Evolutionary conservation across 1,140 invertebrate genomes (phyloP), one percentile per base, ranked within the genome.

Genomic region (Sesamia nonagrioides): DNA sequence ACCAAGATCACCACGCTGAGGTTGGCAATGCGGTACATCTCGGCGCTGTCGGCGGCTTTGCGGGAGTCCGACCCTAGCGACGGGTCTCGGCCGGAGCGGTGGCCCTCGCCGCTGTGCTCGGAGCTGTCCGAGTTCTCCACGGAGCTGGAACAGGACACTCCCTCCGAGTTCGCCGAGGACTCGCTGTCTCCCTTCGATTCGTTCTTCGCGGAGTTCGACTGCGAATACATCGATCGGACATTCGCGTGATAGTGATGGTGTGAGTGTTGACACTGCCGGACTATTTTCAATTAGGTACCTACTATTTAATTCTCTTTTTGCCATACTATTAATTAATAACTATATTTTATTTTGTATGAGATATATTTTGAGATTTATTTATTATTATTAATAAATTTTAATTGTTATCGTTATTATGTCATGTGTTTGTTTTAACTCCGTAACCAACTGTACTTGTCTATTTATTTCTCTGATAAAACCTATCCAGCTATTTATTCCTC

Each of bases 1-100:
- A 98, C 98, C 40, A 98, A 98, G 95, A 98, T 98, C 82, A 98
- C 98, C 6, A 98, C 98, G 2, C 94, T 98, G n/a, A 92, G 97
- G 9, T 92, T 98, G 66, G 98, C 98, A 6, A 98, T 98, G 96
- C 97, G 97, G 86, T 99, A 99, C 90, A 99, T 99, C 74, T 95
- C 96, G 18, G 97, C 96, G 15, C 89, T 97, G 40, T 91, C 94
- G 5, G 86, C 93, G 5, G 93, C 93, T 0, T 82, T 95, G 15
- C 80, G 91, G 18, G 92, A 92, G 17, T 42, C 86, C 54, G 82
- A 86, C 74, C 71, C 88, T 15, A 86, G 90, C 56, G 84, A 89
- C 40, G 37, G 78, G 5, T n/a, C 42, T 0, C 81, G 84, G 6
- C 91, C 86, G 5, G 93, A 91, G 15, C 86, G 89, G 40, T 95